phyloP scores from a whole-genome alignment of 2,888 invertebrate genomes.

The Leptopterna dolabrata region DNA sequence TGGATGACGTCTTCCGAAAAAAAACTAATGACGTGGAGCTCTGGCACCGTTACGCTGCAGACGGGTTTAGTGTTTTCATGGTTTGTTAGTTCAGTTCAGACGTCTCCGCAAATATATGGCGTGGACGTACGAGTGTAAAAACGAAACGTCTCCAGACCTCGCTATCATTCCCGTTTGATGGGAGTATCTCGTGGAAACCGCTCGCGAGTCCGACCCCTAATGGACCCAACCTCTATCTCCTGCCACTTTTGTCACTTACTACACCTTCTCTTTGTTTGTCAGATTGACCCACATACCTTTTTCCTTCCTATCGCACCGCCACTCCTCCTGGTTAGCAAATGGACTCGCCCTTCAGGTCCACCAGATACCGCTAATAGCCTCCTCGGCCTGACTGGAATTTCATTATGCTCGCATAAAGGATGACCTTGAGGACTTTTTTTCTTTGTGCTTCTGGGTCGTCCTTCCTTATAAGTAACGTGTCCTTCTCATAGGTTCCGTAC shows the following conservation, averaged over 20 bases:
- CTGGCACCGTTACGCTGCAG: too few species aligned
- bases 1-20: too few species aligned
- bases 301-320: neutral
- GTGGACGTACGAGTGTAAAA: neutral
- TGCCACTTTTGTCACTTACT: neutral
- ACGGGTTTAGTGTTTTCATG: too few species aligned
- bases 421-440: neutral
- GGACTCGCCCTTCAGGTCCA: neutral
- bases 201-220: neutral
- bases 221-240: neutral
- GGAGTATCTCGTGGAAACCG: neutral
- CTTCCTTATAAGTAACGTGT: neutral
- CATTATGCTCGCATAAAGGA: neutral
- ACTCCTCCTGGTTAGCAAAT: neutral
- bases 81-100: too few species aligned
- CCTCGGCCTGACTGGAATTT: neutral
- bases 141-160: neutral
- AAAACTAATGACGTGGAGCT: too few species aligned
- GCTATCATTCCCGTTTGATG: neutral
- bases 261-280: neutral
- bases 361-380: neutral
- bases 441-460: neutral
- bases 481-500: neutral
- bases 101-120: too few species aligned
- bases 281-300: conserved; percentile 7